These are phyloP conservation scores for Oostethus manadensis DNA, from an alignment of 2,113 vertebrate genomes.

Conservation along the genomic window DNA sequence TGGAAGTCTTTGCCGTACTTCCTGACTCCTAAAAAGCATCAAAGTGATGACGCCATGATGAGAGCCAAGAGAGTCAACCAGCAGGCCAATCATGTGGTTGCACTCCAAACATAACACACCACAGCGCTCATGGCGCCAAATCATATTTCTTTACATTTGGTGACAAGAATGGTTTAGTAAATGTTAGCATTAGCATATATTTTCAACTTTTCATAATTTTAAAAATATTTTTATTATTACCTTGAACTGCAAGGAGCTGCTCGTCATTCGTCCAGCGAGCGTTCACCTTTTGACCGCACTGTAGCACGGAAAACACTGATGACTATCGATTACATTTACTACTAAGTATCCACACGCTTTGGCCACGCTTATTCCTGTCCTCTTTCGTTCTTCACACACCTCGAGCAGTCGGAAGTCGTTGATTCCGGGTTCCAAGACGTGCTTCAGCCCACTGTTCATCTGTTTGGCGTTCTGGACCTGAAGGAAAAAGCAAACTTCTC, in stretches of 20 bases:
- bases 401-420: constrained; percentile 89
- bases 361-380: too few relatives aligned
- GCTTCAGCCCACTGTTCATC: constrained; percentile 96
- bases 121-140: too few relatives aligned
- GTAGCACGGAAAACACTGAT: constrained; percentile 31
- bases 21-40: constrained; percentile 83
- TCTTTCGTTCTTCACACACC: constrained; percentile 60
- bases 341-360: too few relatives aligned
- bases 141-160: too few relatives aligned
- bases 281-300: constrained; percentile 98
- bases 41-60: neutral
- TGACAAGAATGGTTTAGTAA: too few relatives aligned
- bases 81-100: too few relatives aligned
- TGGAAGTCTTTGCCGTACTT: constrained; percentile 99
- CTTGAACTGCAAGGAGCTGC: constrained; percentile 98
- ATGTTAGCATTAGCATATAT: too few relatives aligned
- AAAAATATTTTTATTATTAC: too few relatives aligned
- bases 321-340: too few relatives aligned
- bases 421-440: constrained; percentile 89
- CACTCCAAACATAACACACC: too few relatives aligned
- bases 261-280: constrained; percentile 99
- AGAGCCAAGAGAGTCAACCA: neutral
- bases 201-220: too few relatives aligned
- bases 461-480: constrained; percentile 99
- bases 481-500: constrained; percentile 15